Base-by-base conservation (phyloP, 2,113 vertebrate species). In the Leucoraja erinaceus region DNA sequence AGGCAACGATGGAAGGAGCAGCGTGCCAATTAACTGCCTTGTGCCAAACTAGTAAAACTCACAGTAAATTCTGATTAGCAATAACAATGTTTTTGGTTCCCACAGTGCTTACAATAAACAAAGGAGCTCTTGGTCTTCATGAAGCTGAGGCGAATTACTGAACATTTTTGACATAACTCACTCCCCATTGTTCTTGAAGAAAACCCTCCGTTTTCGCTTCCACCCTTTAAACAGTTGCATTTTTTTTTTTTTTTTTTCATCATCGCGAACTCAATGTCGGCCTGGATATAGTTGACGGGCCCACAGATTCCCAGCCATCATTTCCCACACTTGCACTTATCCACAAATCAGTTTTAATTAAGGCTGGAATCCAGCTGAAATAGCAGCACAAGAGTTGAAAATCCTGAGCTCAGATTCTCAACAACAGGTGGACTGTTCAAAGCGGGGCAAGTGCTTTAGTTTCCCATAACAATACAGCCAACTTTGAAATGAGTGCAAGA, bases 381-480 rank as follows among this genome's bases (percentile, higher is more conserved):
- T 18, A 63, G 83, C 83, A 88, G 83, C 28, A 3, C 38, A 47
- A 88, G 63, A n/a, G 61, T 88, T 88, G 83, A 88, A 88, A 88
- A 88, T 88, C 83, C 59, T 16, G 59, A 63, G 83, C n/a, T 33
- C 12, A 88, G 83, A 88, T 88, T 31, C 83, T 88, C 59, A 63
- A 88, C 83, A 88, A 88, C 83, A 88, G 83, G 83, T 88, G 83
- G 83, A 88, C 83, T 88, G 83, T 88, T 88, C 83, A 66, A 63
- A 31, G 59, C 59, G n/a, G 59, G 83, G 0, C 63, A 14, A 88
- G 59, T 31, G 83, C 63, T n/a, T 88, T 66, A 31, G 59, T 88
- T 88, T 88, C 83, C 83, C 83, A 88, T 88, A 88, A 88, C 83
- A 88, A 88, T 88, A 88, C 63, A 63, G 83, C 83, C 83, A 66